Evolutionary conservation across 2,113 vertebrate genomes (phyloP).

Genomic region (Australoheros scitulus): DNA sequence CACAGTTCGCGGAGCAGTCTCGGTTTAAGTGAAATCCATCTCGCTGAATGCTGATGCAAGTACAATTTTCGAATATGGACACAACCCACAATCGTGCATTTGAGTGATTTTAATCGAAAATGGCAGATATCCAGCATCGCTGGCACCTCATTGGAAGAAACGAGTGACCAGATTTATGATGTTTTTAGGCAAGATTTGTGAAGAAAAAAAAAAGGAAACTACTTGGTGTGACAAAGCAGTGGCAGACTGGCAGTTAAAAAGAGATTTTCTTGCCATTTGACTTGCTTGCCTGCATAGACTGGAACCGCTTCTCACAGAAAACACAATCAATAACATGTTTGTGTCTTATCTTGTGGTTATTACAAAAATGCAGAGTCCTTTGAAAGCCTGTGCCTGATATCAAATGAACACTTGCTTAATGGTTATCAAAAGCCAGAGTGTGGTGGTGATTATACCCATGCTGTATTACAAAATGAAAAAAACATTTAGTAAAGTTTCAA

Average conservation of each 20-base stretch:
- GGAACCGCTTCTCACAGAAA: constrained; percentile 19
- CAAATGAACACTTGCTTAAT: constrained; percentile 36
- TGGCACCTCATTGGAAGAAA: constrained; percentile 40
- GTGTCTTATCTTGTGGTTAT: constrained; percentile 11
- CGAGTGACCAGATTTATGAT: constrained; percentile 46
- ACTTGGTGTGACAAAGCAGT: constrained; percentile 41
- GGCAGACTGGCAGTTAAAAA: constrained; percentile 23
- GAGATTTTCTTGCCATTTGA: constrained; percentile 40
- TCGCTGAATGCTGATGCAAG: constrained; percentile 70
- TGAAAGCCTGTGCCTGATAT: constrained; percentile 9
- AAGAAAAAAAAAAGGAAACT: constrained; percentile 29
- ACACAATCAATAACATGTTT: constrained; percentile 43
- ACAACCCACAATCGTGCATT: constrained; percentile 68
- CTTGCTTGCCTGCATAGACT: constrained; percentile 24
- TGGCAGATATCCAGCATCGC: constrained; percentile 75
- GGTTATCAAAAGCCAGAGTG: constrained; percentile 15
- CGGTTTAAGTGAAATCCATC: constrained; percentile 69
- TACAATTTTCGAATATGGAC: constrained; percentile 77
- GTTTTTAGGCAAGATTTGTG: constrained; percentile 54
- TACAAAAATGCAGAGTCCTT: background rate
- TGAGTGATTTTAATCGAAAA: constrained; percentile 79
- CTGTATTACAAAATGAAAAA: constrained; percentile 47
- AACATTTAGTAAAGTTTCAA: constrained; percentile 25
- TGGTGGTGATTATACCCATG: background rate
- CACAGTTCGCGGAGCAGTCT: constrained; percentile 61